Evolutionary conservation across 2,113 vertebrate species (phyloP).

Genomic region (Nettapus auritus): DNA sequence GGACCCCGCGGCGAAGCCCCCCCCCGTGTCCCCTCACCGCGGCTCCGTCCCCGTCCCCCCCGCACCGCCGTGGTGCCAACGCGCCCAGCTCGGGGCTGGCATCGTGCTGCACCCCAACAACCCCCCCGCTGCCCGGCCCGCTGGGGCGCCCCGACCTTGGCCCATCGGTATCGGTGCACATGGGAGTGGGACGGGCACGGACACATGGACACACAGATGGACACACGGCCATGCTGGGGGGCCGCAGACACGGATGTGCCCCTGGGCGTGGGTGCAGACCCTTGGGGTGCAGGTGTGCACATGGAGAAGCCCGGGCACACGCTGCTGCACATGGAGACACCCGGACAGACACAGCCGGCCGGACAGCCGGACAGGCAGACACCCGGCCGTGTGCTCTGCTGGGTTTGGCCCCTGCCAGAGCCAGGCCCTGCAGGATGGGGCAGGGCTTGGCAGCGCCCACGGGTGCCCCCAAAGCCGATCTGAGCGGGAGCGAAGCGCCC

Average conservation of each 20-base stretch:
- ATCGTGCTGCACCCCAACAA: not conserved
- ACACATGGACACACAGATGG: fast-evolving
- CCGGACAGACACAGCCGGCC: not conserved
- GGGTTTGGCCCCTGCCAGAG: not conserved
- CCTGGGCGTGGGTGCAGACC: fast-evolving
- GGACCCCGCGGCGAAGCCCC: too few species aligned
- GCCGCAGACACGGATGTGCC: not conserved
- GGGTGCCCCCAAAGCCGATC: not conserved
- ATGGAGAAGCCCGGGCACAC: fast-evolving
- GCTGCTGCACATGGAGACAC: fast-evolving
- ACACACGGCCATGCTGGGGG: fast-evolving
- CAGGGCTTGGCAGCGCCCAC: not conserved
- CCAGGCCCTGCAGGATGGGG: fast-evolving
- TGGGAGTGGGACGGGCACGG: not conserved
- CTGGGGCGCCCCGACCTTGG: not conserved
- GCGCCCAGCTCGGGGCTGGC: not conserved
- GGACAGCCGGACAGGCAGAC: fast-evolving
- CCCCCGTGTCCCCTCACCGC: too few species aligned
- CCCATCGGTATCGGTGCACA: not conserved
- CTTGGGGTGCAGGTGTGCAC: fast-evolving
- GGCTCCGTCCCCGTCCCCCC: not conserved
- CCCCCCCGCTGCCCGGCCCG: fast-evolving
- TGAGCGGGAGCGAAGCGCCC: not conserved
- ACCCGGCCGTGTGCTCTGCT: fast-evolving
- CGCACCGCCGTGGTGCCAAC: too few species aligned